A percentile compares a stretch with the other conserved stretches of the same genome.
These are phyloP conservation scores for Drosophila phalerata DNA, from an alignment of 2,888 invertebrate genomes.

Conservation along the genomic window DNA sequence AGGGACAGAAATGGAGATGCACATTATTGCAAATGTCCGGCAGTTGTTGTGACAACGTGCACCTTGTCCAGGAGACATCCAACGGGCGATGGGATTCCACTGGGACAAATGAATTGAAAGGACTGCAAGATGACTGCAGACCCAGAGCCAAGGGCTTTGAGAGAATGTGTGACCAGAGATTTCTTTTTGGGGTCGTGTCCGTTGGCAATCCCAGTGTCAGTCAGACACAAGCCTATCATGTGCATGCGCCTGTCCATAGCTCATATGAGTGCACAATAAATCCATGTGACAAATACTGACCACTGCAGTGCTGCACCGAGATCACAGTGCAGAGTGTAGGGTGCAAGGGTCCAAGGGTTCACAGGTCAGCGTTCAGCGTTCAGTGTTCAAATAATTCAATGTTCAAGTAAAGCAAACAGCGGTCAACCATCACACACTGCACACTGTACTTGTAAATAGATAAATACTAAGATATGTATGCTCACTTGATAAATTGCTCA, in stretches of 20 bases:
- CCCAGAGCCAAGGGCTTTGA: background rate
- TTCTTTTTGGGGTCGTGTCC: slow-evolving; percentile 1
- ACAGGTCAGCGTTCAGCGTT: background rate
- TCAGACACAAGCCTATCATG: slow-evolving; percentile 18
- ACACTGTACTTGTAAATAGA: slow-evolving; percentile 34
- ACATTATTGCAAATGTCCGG: slow-evolving; percentile 64
- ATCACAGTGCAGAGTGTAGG: background rate
- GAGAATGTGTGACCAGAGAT: background rate
- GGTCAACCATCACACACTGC: slow-evolving; percentile 32
- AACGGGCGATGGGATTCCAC: background rate
- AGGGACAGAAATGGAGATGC: background rate
- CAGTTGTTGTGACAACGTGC: slow-evolving; percentile 43
- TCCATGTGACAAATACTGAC: slow-evolving; percentile 68
- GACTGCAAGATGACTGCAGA: slow-evolving; percentile 7
- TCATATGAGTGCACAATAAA: slow-evolving; percentile 62
- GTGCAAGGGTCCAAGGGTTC: background rate
- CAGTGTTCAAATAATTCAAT: slow-evolving; percentile 4
- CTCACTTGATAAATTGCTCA: slow-evolving; percentile 51
- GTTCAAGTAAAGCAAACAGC: slow-evolving; percentile 30
- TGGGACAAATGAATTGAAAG: slow-evolving; percentile 52
- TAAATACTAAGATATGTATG: slow-evolving; percentile 42
- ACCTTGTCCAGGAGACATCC: slow-evolving; percentile 1
- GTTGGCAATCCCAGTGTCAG: slow-evolving; percentile 15
- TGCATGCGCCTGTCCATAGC: slow-evolving; percentile 27
- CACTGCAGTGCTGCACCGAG: slow-evolving; percentile 56